These are phyloP conservation scores for Sorex maritimensis DNA, from an alignment of 2,797 vertebrate species.

Conservation along the genomic window DNA sequence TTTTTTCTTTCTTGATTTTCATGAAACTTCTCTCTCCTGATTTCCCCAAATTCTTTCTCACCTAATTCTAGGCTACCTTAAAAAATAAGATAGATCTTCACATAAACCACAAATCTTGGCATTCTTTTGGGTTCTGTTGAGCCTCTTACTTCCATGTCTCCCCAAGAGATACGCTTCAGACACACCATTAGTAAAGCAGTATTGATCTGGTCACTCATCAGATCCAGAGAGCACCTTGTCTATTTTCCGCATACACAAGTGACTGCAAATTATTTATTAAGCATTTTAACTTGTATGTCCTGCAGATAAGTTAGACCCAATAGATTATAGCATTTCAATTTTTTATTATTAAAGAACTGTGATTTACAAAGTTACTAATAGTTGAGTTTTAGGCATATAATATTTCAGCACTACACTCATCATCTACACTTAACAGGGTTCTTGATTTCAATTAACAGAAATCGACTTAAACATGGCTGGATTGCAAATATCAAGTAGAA, in stretches of 20 bases:
- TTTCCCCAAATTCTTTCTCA: not conserved
- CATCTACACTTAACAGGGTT: not conserved
- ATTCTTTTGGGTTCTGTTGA: not conserved
- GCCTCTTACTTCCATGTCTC: not conserved
- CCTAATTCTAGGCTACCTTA: not conserved
- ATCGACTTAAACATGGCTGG: conserved; percentile 32
- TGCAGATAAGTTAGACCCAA: not conserved
- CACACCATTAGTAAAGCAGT: not conserved
- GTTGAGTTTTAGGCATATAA: no score
- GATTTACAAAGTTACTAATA: no score
- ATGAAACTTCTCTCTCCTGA: not conserved
- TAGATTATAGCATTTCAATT: not conserved
- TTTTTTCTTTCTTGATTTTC: not conserved
- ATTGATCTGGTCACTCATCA: not conserved
- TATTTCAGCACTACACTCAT: no score
- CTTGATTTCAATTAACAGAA: conserved; percentile 48
- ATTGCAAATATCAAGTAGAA: not conserved
- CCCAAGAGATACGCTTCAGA: not conserved
- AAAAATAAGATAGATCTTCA: not conserved
- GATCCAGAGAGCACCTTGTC: not conserved
- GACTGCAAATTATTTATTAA: not conserved
- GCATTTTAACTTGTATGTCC: not conserved
- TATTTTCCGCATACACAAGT: not conserved
- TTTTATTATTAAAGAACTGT: not conserved
- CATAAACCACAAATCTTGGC: not conserved